Percentiles rank a stretch among this genome's conserved stretches.
Conservation (phyloP, 2,888 invertebrate genomes). For the Xestobium rufovillosum region DNA sequence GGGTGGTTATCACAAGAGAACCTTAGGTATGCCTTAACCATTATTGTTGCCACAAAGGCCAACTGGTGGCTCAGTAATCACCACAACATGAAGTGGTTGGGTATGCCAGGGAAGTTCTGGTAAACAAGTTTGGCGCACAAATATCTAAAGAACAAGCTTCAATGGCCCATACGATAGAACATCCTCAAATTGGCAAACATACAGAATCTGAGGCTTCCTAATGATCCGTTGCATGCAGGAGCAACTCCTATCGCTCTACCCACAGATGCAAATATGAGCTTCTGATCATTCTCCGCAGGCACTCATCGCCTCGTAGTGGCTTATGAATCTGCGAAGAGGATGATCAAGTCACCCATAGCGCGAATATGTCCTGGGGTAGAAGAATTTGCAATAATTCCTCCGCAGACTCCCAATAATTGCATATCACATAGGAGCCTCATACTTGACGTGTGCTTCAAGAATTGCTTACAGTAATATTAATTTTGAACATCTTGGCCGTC, state of each 20-base stretch:
- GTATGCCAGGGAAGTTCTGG: not conserved
- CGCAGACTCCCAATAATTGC: not conserved
- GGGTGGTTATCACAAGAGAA: not conserved
- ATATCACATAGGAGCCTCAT: too few species aligned
- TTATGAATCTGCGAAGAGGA: constrained; percentile 1
- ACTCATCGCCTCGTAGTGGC: not conserved
- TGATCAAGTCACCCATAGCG: not conserved
- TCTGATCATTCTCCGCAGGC: not conserved
- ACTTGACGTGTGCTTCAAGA: too few species aligned
- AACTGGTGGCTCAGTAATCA: constrained; percentile 3
- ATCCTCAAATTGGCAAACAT: not conserved
- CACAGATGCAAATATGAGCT: not conserved
- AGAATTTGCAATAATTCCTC: constrained; percentile 1
- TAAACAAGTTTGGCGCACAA: not conserved
- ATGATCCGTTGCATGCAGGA: not conserved
- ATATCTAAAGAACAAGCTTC: not conserved
- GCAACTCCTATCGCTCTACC: not conserved
- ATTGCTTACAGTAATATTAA: too few species aligned
- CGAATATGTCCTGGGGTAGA: not conserved
- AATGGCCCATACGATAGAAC: constrained; percentile 2
- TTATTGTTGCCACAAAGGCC: constrained; percentile 2
- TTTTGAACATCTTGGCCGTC: too few species aligned
- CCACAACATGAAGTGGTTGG: constrained; percentile 1
- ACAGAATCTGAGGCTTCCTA: too few species aligned
- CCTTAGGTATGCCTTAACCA: not conserved